These are phyloP conservation scores for Vanessa atalanta DNA, from an alignment of 1,140 invertebrate species.

Conservation along the genomic window DNA sequence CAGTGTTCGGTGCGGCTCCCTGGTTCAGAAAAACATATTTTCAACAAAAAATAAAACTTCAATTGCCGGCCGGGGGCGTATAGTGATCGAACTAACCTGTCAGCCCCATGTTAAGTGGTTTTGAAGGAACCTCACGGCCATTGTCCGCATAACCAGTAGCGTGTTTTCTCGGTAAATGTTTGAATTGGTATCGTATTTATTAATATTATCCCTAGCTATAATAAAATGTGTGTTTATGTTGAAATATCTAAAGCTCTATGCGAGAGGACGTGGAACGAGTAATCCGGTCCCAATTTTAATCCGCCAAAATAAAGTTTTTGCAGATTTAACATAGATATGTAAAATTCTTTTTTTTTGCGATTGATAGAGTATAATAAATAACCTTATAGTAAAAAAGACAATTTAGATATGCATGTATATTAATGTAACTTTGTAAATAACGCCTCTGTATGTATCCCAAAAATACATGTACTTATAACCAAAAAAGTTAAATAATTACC, in stretches of 20 bases:
- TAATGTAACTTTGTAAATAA: no score
- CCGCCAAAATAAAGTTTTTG: not conserved
- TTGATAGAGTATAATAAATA: no score
- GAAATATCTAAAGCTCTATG: conserved; percentile 54
- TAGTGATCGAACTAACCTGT: conserved; percentile 80
- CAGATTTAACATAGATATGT: no score
- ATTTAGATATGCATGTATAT: no score
- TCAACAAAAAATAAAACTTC: conserved; percentile 70
- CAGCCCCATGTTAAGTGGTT: conserved; percentile 79
- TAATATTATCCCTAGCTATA: conserved; percentile 59
- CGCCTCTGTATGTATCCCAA: no score
- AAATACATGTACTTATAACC: no score
- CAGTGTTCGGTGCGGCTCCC: conserved; percentile 56
- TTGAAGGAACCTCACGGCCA: conserved; percentile 69
- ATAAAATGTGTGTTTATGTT: conserved; percentile 59
- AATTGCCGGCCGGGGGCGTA: conserved; percentile 70
- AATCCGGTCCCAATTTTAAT: conserved; percentile 45
- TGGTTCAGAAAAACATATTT: conserved; percentile 71
- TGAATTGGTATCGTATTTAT: conserved; percentile 70
- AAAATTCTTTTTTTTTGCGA: no score
- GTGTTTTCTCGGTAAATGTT: conserved; percentile 78
- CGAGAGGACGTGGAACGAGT: conserved; percentile 48
- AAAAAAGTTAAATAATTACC: no score
- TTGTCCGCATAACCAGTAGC: conserved; percentile 75
- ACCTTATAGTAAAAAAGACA: no score